Base-by-base conservation (phyloP, 2,888 invertebrate species). In the Listrodromus nycthemerus region DNA sequence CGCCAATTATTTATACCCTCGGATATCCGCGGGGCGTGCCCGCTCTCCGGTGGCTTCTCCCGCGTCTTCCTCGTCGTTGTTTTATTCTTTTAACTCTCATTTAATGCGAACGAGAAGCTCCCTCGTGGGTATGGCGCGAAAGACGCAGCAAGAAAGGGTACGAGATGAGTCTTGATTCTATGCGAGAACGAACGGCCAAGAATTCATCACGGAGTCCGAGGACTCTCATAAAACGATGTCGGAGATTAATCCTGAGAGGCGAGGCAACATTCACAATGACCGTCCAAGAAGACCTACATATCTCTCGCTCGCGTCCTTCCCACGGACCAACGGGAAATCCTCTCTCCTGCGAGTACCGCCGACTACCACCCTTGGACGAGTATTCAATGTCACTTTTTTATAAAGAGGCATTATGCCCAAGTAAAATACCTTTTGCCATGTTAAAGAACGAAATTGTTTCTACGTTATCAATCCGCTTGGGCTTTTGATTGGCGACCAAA, bases 1-100 rank as follows among this genome's bases (percentile, higher is more conserved):
- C 58, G 77, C 81, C 82, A 82, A 84, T 84, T 84, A 84, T 84
- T 84, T 84, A 84, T 81, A 65, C 73, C 70, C 71, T 67, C 52
- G 52, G 74, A 73, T 74, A 65, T 82, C 80, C 70, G 76, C 61
- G 67, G 81, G 76, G 76, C 76, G 81, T 75, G 81, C 30, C 77
- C 50, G 41, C 30, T 50, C 52, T 63, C 48, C 74, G 63, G 63
- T 13, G n/a, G 41, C 33, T 2, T 33, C 73, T 41, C 41, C 58
- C n/a, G 8, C 37, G 27, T 61, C 10, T 13, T 71, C 52, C 13
- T 33, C 33, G 10, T 58, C 27, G 73, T 73, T n/a, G 10, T 45
- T 61, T 73, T 73, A 27, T 45, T 55, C 30, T 61, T 33, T 13
- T 4, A 2, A 45, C 73, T 63, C 50, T 19, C 63, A 50, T 13